Percentiles rank a stretch among this genome's conserved stretches.
phyloP scores from a whole-genome alignment of 2,888 invertebrate species.

The Galeopsomyia nigrocyanea region DNA sequence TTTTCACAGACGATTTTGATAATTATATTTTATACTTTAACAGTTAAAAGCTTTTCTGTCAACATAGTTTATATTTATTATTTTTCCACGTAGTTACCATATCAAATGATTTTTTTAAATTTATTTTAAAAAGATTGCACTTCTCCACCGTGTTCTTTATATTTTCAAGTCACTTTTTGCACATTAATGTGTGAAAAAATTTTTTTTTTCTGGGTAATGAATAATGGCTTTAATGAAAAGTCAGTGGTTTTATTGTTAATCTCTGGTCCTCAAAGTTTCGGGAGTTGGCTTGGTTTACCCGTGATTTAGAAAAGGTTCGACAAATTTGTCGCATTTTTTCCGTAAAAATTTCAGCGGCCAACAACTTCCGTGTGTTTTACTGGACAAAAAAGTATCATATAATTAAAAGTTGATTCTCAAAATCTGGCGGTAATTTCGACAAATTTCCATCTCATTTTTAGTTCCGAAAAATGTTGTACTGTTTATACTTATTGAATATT shows the following conservation, averaged over 20 bases:
- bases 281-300: slow-evolving; percentile 25
- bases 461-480: slow-evolving; percentile 21
- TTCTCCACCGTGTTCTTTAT: not conserved
- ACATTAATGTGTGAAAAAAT: too few relatives aligned
- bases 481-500: slow-evolving; percentile 10
- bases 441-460: too few relatives aligned
- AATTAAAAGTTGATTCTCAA: too few relatives aligned
- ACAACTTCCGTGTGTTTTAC: too few relatives aligned
- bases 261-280: slow-evolving; percentile 62
- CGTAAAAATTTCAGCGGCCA: slow-evolving; percentile 24
- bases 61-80: slow-evolving; percentile 25
- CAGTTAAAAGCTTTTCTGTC: slow-evolving; percentile 25
- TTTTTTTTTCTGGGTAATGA: slow-evolving; percentile 3
- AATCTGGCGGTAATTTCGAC: too few relatives aligned
- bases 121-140: slow-evolving; percentile 20
- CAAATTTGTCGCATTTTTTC: slow-evolving; percentile 26
- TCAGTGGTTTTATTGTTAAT: slow-evolving; percentile 46
- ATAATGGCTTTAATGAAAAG: slow-evolving; percentile 28
- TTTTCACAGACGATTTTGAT: too few relatives aligned
- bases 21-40: slow-evolving; percentile 22
- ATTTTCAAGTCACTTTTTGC: slow-evolving; percentile 32
- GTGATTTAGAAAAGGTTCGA: slow-evolving; percentile 33
- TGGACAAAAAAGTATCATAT: too few relatives aligned
- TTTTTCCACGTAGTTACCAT: slow-evolving; percentile 6
- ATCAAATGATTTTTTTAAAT: slow-evolving; percentile 14